Conservation (phyloP, 2,113 vertebrate genomes). For the Xerus inauris region DNA sequence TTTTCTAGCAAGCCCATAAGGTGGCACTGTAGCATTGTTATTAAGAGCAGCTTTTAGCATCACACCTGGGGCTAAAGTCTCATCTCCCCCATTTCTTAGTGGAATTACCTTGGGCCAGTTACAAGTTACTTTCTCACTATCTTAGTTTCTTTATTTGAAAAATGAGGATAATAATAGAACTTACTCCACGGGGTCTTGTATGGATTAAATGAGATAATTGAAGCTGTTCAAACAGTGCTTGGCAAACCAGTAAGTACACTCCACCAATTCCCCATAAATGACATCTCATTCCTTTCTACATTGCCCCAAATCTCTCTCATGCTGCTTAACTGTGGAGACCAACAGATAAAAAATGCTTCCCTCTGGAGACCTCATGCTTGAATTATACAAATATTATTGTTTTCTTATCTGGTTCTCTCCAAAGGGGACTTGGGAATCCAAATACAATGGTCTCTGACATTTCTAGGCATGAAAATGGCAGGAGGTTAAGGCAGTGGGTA, state of each 20-base stretch:
- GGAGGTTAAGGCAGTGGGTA: neutral
- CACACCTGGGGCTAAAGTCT: neutral
- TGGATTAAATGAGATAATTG: neutral
- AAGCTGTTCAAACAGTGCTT: neutral
- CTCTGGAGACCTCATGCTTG: neutral
- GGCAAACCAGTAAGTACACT: neutral
- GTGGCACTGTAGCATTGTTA: conserved; percentile 63
- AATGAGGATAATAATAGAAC: neutral
- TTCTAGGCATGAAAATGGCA: neutral
- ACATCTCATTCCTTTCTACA: neutral
- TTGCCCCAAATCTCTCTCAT: neutral
- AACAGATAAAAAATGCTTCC: neutral
- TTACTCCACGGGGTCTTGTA: neutral
- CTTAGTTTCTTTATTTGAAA: conserved; percentile 47
- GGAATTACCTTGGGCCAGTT: conserved; percentile 61
- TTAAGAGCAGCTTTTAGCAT: neutral
- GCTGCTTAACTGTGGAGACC: neutral
- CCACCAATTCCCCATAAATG: neutral
- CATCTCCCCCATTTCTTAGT: neutral
- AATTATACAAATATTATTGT: neutral
- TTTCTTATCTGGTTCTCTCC: neutral
- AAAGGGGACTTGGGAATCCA: neutral
- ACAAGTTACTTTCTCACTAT: conserved; percentile 43
- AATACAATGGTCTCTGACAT: neutral
- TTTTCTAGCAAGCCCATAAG: conserved; percentile 44